A percentile compares a stretch with the other conserved stretches of the same genome.
Evolutionary conservation across 2,797 vertebrate genomes (phyloP).

Genomic region (Thamnophis elegans): DNA sequence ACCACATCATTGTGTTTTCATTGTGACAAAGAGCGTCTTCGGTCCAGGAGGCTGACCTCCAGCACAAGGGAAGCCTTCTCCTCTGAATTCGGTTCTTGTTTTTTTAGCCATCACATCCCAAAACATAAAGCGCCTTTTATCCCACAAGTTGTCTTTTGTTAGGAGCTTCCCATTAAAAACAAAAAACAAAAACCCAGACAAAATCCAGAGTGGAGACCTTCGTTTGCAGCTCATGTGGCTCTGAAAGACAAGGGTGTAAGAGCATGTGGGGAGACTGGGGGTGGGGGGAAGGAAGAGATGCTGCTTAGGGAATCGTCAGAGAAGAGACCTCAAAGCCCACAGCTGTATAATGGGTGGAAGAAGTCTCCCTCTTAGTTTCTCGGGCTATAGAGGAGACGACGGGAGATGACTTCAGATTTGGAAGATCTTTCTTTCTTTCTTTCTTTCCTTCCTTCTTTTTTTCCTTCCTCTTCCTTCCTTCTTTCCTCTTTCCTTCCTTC

Average conservation of each 20-base stretch:
- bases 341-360: background rate
- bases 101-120: background rate
- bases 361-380: background rate
- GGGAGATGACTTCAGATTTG: background rate
- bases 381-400: background rate
- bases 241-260: background rate
- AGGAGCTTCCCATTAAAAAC: slow-evolving; percentile 42
- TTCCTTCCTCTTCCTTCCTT: too few species aligned
- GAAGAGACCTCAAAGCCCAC: background rate
- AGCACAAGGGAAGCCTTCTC: accelerated
- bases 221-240: background rate
- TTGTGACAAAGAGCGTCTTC: accelerated
- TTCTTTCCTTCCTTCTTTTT: too few species aligned
- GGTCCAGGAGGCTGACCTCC: accelerated
- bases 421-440: background rate
- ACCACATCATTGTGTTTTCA: background rate
- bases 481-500: too few species aligned
- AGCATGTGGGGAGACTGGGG: background rate
- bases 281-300: background rate
- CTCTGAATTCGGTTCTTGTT: background rate
- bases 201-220: background rate
- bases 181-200: slow-evolving; percentile 46
- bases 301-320: background rate
- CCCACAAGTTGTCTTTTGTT: slow-evolving; percentile 46
- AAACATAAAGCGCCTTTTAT: slow-evolving; percentile 27